Evolutionary conservation across 2,888 invertebrate species (phyloP).

Genomic region (Lysandra bellargus): DNA sequence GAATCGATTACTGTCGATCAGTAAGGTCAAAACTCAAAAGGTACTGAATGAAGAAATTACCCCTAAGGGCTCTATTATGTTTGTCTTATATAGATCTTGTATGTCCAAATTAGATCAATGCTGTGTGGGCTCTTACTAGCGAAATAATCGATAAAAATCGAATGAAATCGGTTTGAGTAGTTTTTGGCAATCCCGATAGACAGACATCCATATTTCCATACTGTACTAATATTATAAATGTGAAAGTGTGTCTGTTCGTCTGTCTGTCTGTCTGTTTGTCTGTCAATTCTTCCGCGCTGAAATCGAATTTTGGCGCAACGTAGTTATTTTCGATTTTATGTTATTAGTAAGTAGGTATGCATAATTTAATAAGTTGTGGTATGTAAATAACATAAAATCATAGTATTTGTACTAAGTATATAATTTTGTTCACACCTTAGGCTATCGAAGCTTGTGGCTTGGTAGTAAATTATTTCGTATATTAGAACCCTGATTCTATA

Average conservation of each 20-base stretch:
- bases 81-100: background rate
- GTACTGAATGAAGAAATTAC: slow-evolving; percentile 5
- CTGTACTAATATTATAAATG: no score
- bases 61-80: background rate
- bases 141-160: background rate
- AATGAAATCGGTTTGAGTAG: background rate
- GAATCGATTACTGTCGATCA: background rate
- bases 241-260: no score
- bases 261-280: no score
- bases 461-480: background rate
- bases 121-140: background rate
- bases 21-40: slow-evolving; percentile 3
- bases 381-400: background rate
- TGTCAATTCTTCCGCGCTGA: no score
- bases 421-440: background rate
- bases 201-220: background rate
- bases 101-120: background rate
- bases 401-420: background rate
- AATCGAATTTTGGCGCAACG: no score
- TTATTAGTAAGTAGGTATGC: no score
- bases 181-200: background rate
- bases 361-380: background rate
- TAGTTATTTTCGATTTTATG: no score
- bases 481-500: no score
- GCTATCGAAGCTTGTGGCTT: background rate